A percentile compares a stretch with the other conserved stretches of the same genome.
Conservation (phyloP, 2,113 vertebrate genomes). For the Phaethornis superciliosus region DNA sequence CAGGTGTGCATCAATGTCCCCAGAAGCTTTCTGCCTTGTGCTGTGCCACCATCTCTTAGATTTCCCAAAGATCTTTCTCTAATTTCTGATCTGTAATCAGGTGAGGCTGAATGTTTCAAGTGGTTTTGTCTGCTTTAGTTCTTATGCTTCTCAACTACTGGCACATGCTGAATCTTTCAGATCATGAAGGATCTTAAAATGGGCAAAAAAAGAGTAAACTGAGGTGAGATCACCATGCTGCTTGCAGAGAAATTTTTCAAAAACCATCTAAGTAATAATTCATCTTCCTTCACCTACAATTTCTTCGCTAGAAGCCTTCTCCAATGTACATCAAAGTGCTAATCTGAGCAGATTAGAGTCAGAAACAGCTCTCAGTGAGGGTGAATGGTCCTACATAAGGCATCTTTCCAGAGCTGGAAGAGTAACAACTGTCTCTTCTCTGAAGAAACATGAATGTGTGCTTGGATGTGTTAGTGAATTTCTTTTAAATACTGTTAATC, state of each 20-base stretch:
- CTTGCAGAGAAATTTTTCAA: background rate
- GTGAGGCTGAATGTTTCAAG: background rate
- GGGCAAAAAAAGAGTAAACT: background rate
- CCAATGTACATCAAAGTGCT: background rate
- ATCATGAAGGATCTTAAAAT: background rate
- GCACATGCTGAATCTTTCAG: background rate
- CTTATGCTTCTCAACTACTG: background rate
- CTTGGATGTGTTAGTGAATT: background rate
- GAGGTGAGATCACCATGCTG: background rate
- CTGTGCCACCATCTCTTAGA: background rate
- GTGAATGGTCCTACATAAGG: background rate
- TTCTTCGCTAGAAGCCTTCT: background rate
- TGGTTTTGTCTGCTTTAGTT: background rate
- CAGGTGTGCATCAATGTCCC: background rate
- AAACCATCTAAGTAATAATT: background rate
- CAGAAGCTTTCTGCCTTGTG: accelerated
- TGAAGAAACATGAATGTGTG: background rate
- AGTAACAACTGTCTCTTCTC: background rate
- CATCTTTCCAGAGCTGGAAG: background rate
- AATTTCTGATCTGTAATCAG: background rate
- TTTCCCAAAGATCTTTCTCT: background rate
- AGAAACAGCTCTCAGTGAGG: background rate
- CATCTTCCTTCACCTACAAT: background rate
- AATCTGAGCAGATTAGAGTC: background rate
- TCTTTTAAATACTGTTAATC: background rate